Conservation (phyloP, 2,888 invertebrate genomes). For the Abrostola tripartita region DNA sequence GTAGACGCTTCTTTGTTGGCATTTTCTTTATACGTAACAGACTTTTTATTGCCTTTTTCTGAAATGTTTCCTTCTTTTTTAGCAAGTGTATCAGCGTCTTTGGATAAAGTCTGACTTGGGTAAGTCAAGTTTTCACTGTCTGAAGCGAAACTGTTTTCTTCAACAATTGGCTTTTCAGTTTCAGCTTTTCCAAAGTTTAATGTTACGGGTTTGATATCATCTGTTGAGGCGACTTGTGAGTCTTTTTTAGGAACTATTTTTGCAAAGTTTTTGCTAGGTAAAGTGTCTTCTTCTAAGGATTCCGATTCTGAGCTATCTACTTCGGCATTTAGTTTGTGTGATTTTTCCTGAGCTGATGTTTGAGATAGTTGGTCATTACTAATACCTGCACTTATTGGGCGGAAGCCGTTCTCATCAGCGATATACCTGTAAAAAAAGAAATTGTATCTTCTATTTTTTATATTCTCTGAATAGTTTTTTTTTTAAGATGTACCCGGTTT, state of each 20-base stretch:
- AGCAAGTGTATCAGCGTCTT: not conserved
- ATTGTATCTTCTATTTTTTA: not conserved
- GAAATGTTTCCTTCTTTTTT: not conserved
- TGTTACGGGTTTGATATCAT: not conserved
- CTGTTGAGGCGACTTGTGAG: not conserved
- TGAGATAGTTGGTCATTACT: conserved; percentile 73
- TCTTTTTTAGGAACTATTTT: conserved; percentile 26
- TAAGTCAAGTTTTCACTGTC: not conserved
- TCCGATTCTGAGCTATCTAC: not conserved
- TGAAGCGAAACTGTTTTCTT: not conserved
- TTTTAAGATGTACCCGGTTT: not conserved
- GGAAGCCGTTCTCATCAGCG: conserved; percentile 92
- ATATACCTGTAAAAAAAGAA: conserved; percentile 84
- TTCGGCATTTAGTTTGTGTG: conserved; percentile 60
- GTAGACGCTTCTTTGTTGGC: not conserved
- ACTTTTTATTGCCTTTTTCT: not conserved
- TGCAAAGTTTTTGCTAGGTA: conserved; percentile 29
- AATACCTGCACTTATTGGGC: conserved; percentile 90
- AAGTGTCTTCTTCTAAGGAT: conserved; percentile 30
- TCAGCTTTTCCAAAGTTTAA: not conserved
- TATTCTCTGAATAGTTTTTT: not conserved
- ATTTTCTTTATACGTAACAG: not conserved
- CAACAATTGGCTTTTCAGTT: not conserved
- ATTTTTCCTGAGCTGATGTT: conserved; percentile 9
- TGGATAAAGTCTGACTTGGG: not conserved